Conservation (phyloP, 2,888 invertebrate genomes). For the Lobophora halterata region DNA sequence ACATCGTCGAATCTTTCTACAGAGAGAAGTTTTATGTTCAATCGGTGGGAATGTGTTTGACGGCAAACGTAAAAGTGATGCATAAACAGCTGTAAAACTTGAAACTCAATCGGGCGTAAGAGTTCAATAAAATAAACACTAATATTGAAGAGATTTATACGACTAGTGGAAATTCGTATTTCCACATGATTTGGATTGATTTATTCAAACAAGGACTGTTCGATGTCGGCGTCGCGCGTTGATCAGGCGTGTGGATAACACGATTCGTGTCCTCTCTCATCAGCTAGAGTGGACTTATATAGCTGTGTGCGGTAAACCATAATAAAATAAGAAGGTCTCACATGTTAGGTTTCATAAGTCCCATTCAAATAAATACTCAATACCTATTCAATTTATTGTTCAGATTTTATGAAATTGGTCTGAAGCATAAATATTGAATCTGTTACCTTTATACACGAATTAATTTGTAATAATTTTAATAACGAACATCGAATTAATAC, state of each 20-base stretch:
- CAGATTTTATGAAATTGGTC: too few relatives aligned
- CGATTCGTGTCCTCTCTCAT: background rate
- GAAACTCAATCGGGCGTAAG: slow-evolving; percentile 25
- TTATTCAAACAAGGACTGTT: background rate
- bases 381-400: too few relatives aligned
- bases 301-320: too few relatives aligned
- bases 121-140: slow-evolving; percentile 27
- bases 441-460: too few relatives aligned
- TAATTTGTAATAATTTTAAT: too few relatives aligned
- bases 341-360: too few relatives aligned
- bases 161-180: slow-evolving; percentile 1
- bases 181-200: slow-evolving; percentile 15
- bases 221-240: background rate
- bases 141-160: slow-evolving; percentile 18
- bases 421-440: too few relatives aligned
- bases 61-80: slow-evolving; percentile 41
- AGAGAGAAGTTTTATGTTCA: slow-evolving; percentile 56
- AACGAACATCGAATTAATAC: too few relatives aligned
- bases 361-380: too few relatives aligned
- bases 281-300: too few relatives aligned
- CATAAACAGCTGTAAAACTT: slow-evolving; percentile 39
- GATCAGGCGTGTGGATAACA: background rate
- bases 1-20: slow-evolving; percentile 48
- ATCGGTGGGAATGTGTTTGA: slow-evolving; percentile 49
- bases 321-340: too few relatives aligned